A percentile compares a stretch with the other conserved stretches of the same genome.
Conservation (phyloP, 2,797 vertebrate species). For the Darevskia mixta region DNA sequence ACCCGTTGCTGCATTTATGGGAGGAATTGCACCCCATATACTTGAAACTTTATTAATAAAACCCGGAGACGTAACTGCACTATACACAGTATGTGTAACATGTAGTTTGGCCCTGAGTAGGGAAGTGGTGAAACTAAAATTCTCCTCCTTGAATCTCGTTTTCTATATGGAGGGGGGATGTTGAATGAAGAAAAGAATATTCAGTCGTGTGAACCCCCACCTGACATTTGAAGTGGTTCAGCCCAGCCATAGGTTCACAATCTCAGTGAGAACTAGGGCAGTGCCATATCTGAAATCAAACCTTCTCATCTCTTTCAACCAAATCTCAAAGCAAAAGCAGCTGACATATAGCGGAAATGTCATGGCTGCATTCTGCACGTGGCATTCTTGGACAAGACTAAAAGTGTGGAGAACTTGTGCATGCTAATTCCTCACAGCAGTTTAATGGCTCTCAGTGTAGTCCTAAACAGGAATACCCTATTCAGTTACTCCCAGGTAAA, state of each 20-base stretch:
- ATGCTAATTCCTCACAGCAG: not conserved
- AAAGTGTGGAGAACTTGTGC: not conserved
- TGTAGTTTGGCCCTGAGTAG: not conserved
- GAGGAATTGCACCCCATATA: not conserved
- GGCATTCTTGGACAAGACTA: not conserved
- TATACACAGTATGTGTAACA: not conserved
- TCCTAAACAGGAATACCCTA: not conserved
- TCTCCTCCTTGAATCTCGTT: not conserved
- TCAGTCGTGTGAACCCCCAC: not conserved
- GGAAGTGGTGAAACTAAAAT: not conserved
- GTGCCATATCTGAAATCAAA: not conserved
- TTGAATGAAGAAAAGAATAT: not conserved
- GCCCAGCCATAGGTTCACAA: not conserved
- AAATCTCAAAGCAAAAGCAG: not conserved
- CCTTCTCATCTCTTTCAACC: not conserved
- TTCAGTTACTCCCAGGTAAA: not conserved
- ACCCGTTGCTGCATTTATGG: not conserved
- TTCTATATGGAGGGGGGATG: not conserved
- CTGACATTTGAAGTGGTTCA: not conserved
- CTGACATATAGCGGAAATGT: not conserved
- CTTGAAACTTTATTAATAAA: not conserved
- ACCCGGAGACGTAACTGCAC: not conserved
- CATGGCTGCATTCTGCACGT: not conserved
- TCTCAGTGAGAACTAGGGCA: not conserved
- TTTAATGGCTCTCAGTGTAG: not conserved